Evolutionary conservation across 1,140 invertebrate species (phyloP).

Genomic region (Amphibalanus amphitrite): DNA sequence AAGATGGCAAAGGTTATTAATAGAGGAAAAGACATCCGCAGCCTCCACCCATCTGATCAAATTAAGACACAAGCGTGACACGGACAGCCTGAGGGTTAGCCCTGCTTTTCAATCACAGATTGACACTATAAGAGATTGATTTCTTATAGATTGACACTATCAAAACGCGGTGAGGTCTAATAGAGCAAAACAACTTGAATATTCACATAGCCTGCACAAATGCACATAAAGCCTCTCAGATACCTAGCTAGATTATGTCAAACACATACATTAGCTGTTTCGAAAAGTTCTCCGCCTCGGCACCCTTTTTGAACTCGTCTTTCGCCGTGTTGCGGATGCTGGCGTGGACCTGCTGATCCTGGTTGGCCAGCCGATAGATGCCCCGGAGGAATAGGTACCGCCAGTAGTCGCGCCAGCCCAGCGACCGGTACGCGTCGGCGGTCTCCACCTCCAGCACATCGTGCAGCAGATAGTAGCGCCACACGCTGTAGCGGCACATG

Average conservation of each 20-base stretch:
- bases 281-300: background rate
- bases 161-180: too few relatives aligned
- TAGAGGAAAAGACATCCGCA: too few relatives aligned
- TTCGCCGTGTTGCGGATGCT: background rate
- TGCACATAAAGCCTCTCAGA: too few relatives aligned
- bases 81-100: too few relatives aligned
- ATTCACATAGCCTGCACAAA: too few relatives aligned
- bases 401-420: background rate
- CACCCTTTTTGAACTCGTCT: background rate
- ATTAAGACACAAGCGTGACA: too few relatives aligned
- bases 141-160: too few relatives aligned
- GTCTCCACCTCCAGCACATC: background rate
- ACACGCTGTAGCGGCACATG: background rate
- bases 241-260: background rate
- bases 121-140: too few relatives aligned
- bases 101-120: too few relatives aligned
- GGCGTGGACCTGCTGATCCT: background rate
- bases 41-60: too few relatives aligned
- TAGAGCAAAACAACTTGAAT: too few relatives aligned
- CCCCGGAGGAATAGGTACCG: background rate
- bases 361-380: background rate
- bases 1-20: too few relatives aligned
- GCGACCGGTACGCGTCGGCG: background rate
- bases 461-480: background rate
- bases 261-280: background rate